Evolutionary conservation across 2,888 invertebrate species (phyloP), one percentile per base, ranked within the genome.

Genomic region (Mesorhabditis spiculigera): DNA sequence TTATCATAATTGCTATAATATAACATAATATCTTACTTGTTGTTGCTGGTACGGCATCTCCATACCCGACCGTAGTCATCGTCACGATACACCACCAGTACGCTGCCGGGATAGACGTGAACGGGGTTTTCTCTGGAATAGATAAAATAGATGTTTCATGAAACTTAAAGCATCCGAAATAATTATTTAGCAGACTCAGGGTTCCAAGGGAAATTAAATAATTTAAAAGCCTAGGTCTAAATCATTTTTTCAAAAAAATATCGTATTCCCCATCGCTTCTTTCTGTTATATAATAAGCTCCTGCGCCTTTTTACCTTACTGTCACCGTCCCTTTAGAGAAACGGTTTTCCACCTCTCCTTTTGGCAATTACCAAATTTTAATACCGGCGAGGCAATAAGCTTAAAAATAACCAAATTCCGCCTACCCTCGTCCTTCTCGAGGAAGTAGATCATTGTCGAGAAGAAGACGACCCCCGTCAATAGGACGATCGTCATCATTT

Each of bases 1-100:
- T 28, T 28, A 28, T 28, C 3, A 28, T 28, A 28, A 28, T 28
- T 28, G 1, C 1, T 28, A 28, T 28, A 28, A 28, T 28, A 28
- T 3, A 28, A 28, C 28, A 28, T 28, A 28, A 28, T 28, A 28
- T 28, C 81, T 81, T 67, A 84, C 84, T 80, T 44, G 82, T 81
- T 5, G 84, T 83, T 13, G 81, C 80, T 10, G 84, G 84, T 4
- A 84, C 84, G 43, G 80, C 80, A 68, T 85, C 85, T 45, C 85
- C 85, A 71, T 85, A 85, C 4, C 85, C 85, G 3, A 85, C 84
- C 50, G 85, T 85, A 13, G 85, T 85, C 84, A 85, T 85, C 62
- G 85, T 85, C 63, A 85, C 85, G 43, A 84, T 84, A 69, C 82
- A 81, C 84, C 84, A 84, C 85, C 85, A 85, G 68, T 83, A 85